phyloP scores from a whole-genome alignment of 2,797 vertebrate genomes.

The Anabacerthia variegaticeps region DNA sequence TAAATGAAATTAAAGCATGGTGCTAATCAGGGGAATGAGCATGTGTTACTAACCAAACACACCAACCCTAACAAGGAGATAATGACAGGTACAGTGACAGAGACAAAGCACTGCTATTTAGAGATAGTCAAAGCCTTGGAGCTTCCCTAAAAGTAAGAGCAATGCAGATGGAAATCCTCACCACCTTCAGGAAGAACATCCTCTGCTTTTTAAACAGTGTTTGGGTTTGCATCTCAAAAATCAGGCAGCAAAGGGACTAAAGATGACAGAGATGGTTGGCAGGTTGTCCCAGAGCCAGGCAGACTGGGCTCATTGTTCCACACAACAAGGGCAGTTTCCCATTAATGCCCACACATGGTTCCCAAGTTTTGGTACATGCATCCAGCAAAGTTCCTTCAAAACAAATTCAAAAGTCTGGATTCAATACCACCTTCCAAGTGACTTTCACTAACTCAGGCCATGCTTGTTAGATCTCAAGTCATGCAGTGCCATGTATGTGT shows the following conservation, averaged over 20 bases:
- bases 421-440: not conserved
- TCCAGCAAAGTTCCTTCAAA: not conserved
- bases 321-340: not conserved
- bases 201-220: not conserved
- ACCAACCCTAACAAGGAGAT: constrained; percentile 10
- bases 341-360: not conserved
- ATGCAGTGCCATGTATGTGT: not conserved
- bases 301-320: not conserved
- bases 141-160: not conserved
- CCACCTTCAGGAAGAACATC: not conserved
- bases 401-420: not conserved
- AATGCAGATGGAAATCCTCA: not conserved
- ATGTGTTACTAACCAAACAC: constrained; percentile 44
- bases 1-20: constrained; percentile 46
- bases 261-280: not conserved
- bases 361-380: not conserved
- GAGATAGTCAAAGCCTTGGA: not conserved
- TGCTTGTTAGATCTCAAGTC: not conserved
- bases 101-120: not conserved
- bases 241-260: not conserved
- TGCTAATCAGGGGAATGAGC: not conserved
- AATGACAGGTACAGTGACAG: not conserved
- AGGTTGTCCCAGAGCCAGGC: not conserved
- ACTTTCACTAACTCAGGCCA: not conserved
- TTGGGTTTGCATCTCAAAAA: not conserved